Conservation (phyloP, 2,888 invertebrate genomes). For the Netelia virgata region DNA sequence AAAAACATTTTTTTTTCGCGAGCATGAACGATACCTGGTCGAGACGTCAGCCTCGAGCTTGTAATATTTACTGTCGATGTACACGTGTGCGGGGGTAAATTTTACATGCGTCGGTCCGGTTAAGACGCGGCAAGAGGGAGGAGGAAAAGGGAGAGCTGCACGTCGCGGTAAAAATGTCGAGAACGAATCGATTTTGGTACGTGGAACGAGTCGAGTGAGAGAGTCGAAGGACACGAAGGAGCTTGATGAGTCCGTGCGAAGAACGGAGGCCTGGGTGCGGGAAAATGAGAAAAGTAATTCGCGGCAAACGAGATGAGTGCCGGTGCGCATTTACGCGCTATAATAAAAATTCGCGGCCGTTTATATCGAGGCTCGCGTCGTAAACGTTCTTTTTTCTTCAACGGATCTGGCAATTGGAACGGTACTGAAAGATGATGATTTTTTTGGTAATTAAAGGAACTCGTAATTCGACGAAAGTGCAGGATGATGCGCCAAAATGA, state of each 20-base stretch:
- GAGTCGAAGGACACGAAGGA: slow-evolving; percentile 29
- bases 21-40: slow-evolving; percentile 35
- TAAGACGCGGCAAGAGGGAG: neutral
- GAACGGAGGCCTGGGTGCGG: slow-evolving; percentile 3
- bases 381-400: slow-evolving; percentile 11
- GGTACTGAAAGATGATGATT: neutral
- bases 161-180: slow-evolving; percentile 36
- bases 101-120: neutral
- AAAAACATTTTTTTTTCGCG: too few relatives aligned
- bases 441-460: neutral
- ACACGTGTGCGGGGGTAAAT: neutral
- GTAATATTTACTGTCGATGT: neutral
- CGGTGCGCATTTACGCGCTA: slow-evolving; percentile 29
- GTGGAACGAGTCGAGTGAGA: slow-evolving; percentile 19
- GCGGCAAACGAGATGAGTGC: slow-evolving; percentile 41
- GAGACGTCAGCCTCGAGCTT: slow-evolving; percentile 2
- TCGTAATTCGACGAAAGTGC: too few relatives aligned
- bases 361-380: slow-evolving; percentile 12
- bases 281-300: slow-evolving; percentile 53
- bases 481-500: neutral
- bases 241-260: slow-evolving; percentile 9
- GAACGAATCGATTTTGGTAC: slow-evolving; percentile 31
- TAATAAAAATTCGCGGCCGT: slow-evolving; percentile 36
- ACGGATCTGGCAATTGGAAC: neutral
- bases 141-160: slow-evolving; percentile 42